A percentile compares a stretch with the other conserved stretches of the same genome.
These are phyloP conservation scores for Incurvaria masculella DNA, from an alignment of 2,888 invertebrate species.

Conservation along the genomic window DNA sequence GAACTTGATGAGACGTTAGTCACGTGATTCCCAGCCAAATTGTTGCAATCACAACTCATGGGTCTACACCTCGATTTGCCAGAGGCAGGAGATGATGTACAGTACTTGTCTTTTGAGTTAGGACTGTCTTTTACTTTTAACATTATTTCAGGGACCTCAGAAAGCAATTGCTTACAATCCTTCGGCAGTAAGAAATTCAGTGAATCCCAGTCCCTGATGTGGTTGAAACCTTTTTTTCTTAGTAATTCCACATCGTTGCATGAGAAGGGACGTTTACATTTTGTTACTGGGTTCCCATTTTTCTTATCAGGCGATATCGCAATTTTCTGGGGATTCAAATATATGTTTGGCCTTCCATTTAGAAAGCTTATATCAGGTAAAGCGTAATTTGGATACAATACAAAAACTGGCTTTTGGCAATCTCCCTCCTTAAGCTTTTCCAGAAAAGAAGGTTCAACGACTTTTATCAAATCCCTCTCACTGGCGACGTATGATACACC, in stretches of 20 bases:
- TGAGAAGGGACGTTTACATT: conserved; percentile 67
- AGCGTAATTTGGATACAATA: conserved; percentile 88
- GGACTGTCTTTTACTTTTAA: conserved; percentile 56
- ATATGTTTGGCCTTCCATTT: conserved; percentile 60
- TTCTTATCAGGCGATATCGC: conserved; percentile 40
- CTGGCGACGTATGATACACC: conserved; percentile 33
- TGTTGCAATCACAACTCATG: conserved; percentile 58
- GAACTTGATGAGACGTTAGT: conserved; percentile 64
- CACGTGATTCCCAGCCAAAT: conserved; percentile 48
- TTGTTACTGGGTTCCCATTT: conserved; percentile 36
- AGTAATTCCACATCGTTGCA: conserved; percentile 80
- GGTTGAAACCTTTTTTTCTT: conserved; percentile 75
- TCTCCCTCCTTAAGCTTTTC: conserved; percentile 64
- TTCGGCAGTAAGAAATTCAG: conserved; percentile 82
- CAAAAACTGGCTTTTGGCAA: conserved; percentile 76
- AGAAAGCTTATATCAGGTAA: conserved; percentile 87
- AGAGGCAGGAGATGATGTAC: conserved; percentile 37
- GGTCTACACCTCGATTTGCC: conserved; percentile 59
- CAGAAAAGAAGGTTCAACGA: conserved; percentile 68
- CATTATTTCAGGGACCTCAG: conserved; percentile 76
- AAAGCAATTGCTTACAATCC: conserved; percentile 76
- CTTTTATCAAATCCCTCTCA: conserved; percentile 53
- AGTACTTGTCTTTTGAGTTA: conserved; percentile 36
- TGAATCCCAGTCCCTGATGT: conserved; percentile 93
- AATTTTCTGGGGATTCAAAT: conserved; percentile 68